Evolutionary conservation across 2,888 invertebrate species (phyloP).

Genomic region (Cataglyphis rosenhaueri): DNA sequence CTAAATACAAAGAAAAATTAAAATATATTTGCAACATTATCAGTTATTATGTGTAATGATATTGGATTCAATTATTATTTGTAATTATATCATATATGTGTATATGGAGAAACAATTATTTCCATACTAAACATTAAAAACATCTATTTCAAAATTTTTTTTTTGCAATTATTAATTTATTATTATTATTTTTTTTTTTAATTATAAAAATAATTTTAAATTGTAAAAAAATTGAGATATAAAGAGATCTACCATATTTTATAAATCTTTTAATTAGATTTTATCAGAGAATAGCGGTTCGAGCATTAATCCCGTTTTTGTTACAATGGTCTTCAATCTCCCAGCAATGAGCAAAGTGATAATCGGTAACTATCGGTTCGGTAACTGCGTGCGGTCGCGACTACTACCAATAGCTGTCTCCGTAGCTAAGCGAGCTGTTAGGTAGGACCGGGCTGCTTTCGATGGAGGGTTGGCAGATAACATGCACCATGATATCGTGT

Average conservation of each 20-base stretch:
- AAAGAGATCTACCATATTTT: neutral
- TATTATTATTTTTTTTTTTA: neutral
- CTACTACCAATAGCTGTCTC: slow-evolving; percentile 62
- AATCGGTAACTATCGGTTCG: slow-evolving; percentile 25
- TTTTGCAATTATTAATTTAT: neutral
- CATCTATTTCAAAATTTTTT: neutral
- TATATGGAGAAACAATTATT: neutral
- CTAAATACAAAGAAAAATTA: neutral
- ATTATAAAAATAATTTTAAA: neutral
- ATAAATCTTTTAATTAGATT: slow-evolving; percentile 17
- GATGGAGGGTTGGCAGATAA: slow-evolving; percentile 60
- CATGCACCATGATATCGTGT: slow-evolving; percentile 74
- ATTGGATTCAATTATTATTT: neutral
- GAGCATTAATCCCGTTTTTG: neutral
- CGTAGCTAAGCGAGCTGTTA: slow-evolving; percentile 58
- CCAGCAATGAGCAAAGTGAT: neutral
- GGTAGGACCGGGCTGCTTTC: slow-evolving; percentile 54
- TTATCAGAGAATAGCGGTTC: neutral
- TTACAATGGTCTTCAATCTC: slow-evolving; percentile 20
- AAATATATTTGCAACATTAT: neutral
- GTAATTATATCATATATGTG: neutral
- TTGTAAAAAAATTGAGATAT: neutral
- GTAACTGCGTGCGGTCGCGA: slow-evolving; percentile 56
- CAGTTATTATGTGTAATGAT: no score
- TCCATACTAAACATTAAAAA: neutral